These are phyloP conservation scores for Oreochromis spilurus DNA, from an alignment of 2,113 vertebrate genomes.

Conservation along the genomic window DNA sequence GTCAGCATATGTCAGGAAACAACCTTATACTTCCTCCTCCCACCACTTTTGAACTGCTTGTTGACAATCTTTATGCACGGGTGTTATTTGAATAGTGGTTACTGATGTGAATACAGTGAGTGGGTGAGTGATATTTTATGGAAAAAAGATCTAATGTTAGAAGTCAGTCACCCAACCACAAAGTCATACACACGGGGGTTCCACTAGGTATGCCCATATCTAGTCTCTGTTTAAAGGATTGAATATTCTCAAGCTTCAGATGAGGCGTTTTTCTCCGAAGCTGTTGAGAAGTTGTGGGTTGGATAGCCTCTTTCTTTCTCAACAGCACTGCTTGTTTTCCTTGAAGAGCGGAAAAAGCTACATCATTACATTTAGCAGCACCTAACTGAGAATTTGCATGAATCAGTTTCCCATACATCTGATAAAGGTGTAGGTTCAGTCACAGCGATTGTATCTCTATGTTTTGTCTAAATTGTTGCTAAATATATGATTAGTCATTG, in stretches of 20 bases:
- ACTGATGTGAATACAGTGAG: neutral
- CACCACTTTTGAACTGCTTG: neutral
- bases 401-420: neutral
- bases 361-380: neutral
- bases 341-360: neutral
- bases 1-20: neutral
- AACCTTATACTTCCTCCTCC: neutral
- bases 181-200: neutral
- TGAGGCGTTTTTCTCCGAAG: neutral
- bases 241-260: neutral
- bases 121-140: neutral
- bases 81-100: neutral
- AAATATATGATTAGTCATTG: neutral
- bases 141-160: neutral
- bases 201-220: neutral
- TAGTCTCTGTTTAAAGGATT: neutral
- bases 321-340: neutral
- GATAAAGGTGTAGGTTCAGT: neutral
- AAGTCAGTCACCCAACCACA: neutral
- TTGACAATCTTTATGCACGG: neutral
- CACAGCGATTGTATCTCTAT: rapidly evolving
- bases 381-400: neutral
- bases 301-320: neutral
- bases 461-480: neutral
- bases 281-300: neutral